Evolutionary conservation across 2,797 vertebrate genomes (phyloP), one percentile per base, ranked within the genome.

Genomic region (Poecilia velifera): DNA sequence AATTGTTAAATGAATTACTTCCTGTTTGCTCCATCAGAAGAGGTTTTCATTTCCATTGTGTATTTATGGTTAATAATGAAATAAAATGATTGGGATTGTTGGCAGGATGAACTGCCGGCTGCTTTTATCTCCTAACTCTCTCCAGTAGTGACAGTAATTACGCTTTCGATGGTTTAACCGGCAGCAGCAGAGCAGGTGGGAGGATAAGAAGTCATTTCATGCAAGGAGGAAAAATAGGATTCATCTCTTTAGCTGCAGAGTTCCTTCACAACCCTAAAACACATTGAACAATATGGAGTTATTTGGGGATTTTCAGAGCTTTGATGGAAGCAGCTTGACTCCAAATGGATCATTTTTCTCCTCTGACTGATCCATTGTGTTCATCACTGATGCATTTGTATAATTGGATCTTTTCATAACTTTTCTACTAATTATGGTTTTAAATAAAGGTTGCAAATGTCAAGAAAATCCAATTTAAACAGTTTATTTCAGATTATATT

Each of bases 31-130:
- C 76, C 76, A 3, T 25, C 6, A 72, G 39, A 77, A 75, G 73
- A 36, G 77, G 55, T 84, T 87, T 84, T 83, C 83, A 86, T 87
- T 84, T 90, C 77, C 82, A 80, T 86, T 80, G 76, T 83, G 84
- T 81, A 82, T 31, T 82, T 83, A 12, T 36, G 82, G 82, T 84
- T 74, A 18, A 85, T 77, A 80, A 77, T 66, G 25, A 81, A 78
- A 76, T 87, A 31, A 59, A n/a, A 62, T 87, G 81, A 84, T 80
- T 74, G 31, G 76, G 64, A 0, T 79, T 80, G 34, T 49, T 73
- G 74, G 88, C 76, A 80, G 28, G 78, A 79, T 66, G 5, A 20
- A 43, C 36, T 18, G 76, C 45, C 49, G 14, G 49, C 49, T 36
- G 31, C 28, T 47, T 31, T 64, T 36, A 72, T 31, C 28, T 59